phyloP scores from a whole-genome alignment of 2,888 invertebrate species.

The Sylvicola fuscatus region DNA sequence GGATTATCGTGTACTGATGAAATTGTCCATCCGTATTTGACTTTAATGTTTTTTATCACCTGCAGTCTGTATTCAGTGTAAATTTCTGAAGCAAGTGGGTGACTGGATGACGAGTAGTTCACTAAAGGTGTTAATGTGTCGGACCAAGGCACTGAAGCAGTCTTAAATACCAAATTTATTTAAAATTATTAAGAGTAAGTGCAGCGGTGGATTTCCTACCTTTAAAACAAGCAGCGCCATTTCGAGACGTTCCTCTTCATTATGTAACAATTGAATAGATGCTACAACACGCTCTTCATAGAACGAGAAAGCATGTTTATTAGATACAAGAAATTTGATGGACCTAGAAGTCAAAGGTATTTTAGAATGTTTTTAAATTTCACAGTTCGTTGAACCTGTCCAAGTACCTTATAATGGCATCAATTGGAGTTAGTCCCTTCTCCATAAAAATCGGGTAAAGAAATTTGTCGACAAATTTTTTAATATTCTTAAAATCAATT shows the following conservation, averaged over 20 bases:
- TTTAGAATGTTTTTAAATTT: neutral
- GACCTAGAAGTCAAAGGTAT: slow-evolving; percentile 9
- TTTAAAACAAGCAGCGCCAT: slow-evolving; percentile 18
- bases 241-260: slow-evolving; percentile 21
- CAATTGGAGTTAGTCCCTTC: slow-evolving; percentile 16
- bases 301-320: slow-evolving; percentile 16
- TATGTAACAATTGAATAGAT: slow-evolving; percentile 19
- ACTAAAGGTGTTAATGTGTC: slow-evolving; percentile 16
- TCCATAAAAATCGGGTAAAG: slow-evolving; percentile 22
- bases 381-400: neutral
- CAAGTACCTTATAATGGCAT: slow-evolving; percentile 16
- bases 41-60: slow-evolving; percentile 23
- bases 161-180: slow-evolving; percentile 9
- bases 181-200: neutral
- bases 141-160: slow-evolving; percentile 24
- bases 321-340: slow-evolving; percentile 17
- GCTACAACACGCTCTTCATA: slow-evolving; percentile 21
- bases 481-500: slow-evolving; percentile 19
- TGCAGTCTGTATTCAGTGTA: slow-evolving; percentile 21
- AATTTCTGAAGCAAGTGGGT: slow-evolving; percentile 20
- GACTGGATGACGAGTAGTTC: slow-evolving; percentile 20
- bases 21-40: slow-evolving; percentile 23
- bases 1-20: slow-evolving; percentile 14
- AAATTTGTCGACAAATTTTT: slow-evolving; percentile 20
- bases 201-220: slow-evolving; percentile 7